These are phyloP conservation scores for Pogonophryne albipinna DNA, from an alignment of 2,797 vertebrate species.

Conservation along the genomic window DNA sequence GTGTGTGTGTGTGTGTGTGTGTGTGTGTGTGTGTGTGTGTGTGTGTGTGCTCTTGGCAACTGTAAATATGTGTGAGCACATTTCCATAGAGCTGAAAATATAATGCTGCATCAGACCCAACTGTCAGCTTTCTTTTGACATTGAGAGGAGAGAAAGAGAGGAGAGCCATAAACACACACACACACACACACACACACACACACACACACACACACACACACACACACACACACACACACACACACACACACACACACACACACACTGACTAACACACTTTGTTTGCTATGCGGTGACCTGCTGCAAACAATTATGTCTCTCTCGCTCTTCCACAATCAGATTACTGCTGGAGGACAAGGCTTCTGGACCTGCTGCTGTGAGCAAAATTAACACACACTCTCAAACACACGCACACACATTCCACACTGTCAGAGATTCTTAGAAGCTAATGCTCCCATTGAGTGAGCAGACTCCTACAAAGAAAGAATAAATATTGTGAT, in stretches of 20 bases:
- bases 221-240: constrained; percentile 24
- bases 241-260: constrained; percentile 4
- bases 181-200: constrained; percentile 26
- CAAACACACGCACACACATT: not conserved
- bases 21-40: too few species aligned
- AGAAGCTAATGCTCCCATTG: not conserved
- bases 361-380: constrained; percentile 58
- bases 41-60: constrained; percentile 29
- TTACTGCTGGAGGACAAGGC: constrained; percentile 73
- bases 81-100: constrained; percentile 74
- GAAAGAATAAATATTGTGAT: too few species aligned
- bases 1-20: too few species aligned
- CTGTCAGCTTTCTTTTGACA: constrained; percentile 81
- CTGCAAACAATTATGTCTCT: constrained; percentile 68
- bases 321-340: constrained; percentile 68
- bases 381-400: constrained; percentile 27
- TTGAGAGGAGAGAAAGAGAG: constrained; percentile 57
- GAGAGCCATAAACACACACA: constrained; percentile 15
- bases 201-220: constrained; percentile 10
- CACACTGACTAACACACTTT: constrained; percentile 11
- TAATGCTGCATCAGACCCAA: constrained; percentile 72
- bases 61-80: constrained; percentile 54
- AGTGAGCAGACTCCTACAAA: not conserved
- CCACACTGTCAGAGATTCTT: not conserved
- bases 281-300: constrained; percentile 66